These are phyloP conservation scores for Drosophila mayri DNA, from an alignment of 1,140 invertebrate species.

Conservation along the genomic window DNA sequence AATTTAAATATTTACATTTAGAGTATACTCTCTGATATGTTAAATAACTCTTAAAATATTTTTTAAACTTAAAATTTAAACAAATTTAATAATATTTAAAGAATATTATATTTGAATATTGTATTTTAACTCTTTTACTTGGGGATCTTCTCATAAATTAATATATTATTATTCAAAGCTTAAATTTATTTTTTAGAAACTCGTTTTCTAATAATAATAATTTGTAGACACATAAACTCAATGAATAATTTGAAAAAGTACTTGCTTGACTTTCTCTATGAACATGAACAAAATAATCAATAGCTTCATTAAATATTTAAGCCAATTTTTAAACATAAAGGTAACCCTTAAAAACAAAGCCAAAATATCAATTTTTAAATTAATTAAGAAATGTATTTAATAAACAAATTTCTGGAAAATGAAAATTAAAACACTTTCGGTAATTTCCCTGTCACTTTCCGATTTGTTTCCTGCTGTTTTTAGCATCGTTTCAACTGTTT, in stretches of 20 bases:
- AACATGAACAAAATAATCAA: background rate
- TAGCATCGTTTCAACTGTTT: constrained; percentile 11
- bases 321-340: background rate
- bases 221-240: background rate
- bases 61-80: background rate
- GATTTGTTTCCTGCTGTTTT: constrained; percentile 17
- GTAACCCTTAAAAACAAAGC: background rate
- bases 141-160: background rate
- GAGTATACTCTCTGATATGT: fast-evolving
- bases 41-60: background rate
- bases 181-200: background rate
- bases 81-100: background rate
- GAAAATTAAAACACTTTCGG: constrained; percentile 1
- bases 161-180: background rate
- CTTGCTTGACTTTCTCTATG: constrained; percentile 8
- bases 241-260: constrained; percentile 3
- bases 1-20: background rate
- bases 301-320: background rate
- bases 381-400: background rate
- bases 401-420: background rate
- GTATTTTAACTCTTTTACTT: background rate
- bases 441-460: constrained; percentile 33
- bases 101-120: too few species aligned
- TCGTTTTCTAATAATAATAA: background rate
- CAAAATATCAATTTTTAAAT: background rate